Base-by-base conservation (phyloP, 2,113 vertebrate genomes). In the Ranitomeya imitator region DNA sequence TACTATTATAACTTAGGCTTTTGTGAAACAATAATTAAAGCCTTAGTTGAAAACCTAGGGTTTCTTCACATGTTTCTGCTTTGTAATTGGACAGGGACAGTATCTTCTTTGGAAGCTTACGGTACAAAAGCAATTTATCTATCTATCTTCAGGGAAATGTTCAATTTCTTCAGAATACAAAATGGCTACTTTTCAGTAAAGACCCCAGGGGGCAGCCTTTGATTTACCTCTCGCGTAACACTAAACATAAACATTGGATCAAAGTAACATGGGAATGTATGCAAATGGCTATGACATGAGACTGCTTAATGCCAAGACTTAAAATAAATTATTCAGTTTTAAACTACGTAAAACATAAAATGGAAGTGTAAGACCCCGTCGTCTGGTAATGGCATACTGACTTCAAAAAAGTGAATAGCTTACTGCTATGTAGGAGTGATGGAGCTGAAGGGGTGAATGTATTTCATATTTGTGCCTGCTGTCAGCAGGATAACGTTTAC, bases 101-200 rank as follows among this genome's bases (percentile, higher is more conserved):
- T 60, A 59, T 81, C 23, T 31, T 61, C 16, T n/a, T 9, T 37
- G 19, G 57, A 31, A 81, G 8, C 57, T 11, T 37, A 31, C n/a
- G n/a, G n/a, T n/a, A n/a, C 60, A 8, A 37, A 31, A 45, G 57
- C 57, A 81, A 81, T 81, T 81, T 81, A 61, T 61, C 37, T 61
- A 19, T 19, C n/a, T 23, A 9, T 65, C 81, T 23, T 37, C 3
- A 15, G 9, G 61, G 61, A 83, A 54, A 67, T n/a, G 51, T 83
- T 67, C 61, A 52, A 21, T 83, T 83, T 83, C 60, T 15, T 60
- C 37, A 67, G 61, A 83, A 83, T 52, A 23, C 23, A 83, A 83
- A 83, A 83, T 67, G 61, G 81, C 59, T 37, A 12, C 15, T 82
- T 19, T 12, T 37, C 21, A 15, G 54, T 52, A 51, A 19, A 67